Percentiles rank a stretch among this genome's conserved stretches.
Evolutionary conservation across 2,888 invertebrate species (phyloP).

Genomic region (Acholoe squamosa): DNA sequence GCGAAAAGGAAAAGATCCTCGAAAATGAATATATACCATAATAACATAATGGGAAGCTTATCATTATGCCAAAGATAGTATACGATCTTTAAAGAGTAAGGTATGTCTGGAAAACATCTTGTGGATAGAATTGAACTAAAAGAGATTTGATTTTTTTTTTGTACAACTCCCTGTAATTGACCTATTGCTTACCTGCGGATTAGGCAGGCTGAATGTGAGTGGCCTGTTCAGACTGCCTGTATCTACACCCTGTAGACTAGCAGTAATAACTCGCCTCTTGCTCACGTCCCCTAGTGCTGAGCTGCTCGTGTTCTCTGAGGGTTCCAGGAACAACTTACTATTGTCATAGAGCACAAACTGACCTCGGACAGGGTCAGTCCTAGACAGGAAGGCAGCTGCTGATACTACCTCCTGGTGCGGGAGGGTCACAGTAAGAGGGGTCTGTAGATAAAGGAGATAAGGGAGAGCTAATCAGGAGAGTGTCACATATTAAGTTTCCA

Average conservation of each 20-base stretch:
- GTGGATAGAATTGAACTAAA: too few relatives aligned
- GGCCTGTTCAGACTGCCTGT: slow-evolving; percentile 73
- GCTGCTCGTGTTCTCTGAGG: slow-evolving; percentile 67
- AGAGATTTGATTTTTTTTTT: too few relatives aligned
- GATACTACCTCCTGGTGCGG: background rate
- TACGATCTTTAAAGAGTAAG: too few relatives aligned
- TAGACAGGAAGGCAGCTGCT: background rate
- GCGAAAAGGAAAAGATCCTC: too few relatives aligned
- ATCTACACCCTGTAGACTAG: slow-evolving; percentile 72
- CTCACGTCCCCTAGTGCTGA: slow-evolving; percentile 67
- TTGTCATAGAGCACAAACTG: slow-evolving; percentile 71
- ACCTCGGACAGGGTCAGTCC: slow-evolving; percentile 66
- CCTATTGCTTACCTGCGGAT: slow-evolving; percentile 72
- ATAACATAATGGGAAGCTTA: too few relatives aligned
- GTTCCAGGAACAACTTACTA: slow-evolving; percentile 71
- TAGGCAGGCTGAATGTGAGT: slow-evolving; percentile 73
- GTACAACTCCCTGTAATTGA: too few relatives aligned
- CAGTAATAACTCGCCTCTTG: slow-evolving; percentile 75
- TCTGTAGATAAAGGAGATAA: background rate
- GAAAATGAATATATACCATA: too few relatives aligned
- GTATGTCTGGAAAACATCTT: too few relatives aligned
- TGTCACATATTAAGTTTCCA: too few relatives aligned
- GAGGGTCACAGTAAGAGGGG: slow-evolving; percentile 21
- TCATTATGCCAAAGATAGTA: too few relatives aligned
- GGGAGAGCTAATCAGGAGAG: background rate